These are phyloP conservation scores for Subanguina moxae DNA, from an alignment of 1,140 invertebrate species.

Conservation along the genomic window DNA sequence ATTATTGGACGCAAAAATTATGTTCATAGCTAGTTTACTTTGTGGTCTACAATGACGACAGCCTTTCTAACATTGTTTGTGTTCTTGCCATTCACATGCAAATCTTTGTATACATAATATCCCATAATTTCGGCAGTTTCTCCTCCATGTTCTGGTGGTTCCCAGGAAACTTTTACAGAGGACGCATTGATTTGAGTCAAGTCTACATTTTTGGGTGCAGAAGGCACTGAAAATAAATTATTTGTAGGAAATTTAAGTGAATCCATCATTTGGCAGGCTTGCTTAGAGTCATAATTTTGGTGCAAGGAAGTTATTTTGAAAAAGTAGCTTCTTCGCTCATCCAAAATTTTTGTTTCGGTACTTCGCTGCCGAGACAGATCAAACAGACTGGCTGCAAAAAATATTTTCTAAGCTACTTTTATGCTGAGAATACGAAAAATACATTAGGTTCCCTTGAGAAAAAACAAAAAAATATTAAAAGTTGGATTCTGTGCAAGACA, in stretches of 20 bases:
- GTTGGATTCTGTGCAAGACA: too few relatives aligned
- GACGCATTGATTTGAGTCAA: conserved; percentile 51
- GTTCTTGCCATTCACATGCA: conserved; percentile 47
- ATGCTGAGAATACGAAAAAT: too few relatives aligned
- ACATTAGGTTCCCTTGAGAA: too few relatives aligned
- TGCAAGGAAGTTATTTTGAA: too few relatives aligned
- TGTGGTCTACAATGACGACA: conserved; percentile 40
- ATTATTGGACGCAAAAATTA: conserved; percentile 3
- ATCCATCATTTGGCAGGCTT: too few relatives aligned
- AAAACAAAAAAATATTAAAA: too few relatives aligned
- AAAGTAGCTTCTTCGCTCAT: too few relatives aligned
- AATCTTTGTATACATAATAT: conserved; percentile 51
- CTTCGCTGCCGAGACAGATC: too few relatives aligned
- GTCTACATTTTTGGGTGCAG: conserved; percentile 49
- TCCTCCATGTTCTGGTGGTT: conserved; percentile 39
- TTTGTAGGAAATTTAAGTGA: conserved; percentile 3
- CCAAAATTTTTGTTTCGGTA: too few relatives aligned
- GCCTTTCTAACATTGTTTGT: conserved; percentile 29
- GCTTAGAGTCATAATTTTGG: too few relatives aligned
- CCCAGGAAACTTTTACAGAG: conserved; percentile 52
- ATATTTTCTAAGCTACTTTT: too few relatives aligned
- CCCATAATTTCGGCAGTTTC: conserved; percentile 46
- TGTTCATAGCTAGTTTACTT: conserved; percentile 30
- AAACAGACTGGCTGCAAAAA: too few relatives aligned
- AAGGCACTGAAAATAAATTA: conserved; percentile 52